Conservation (phyloP, 2,797 vertebrate genomes). For the Aldrovandia affinis region DNA sequence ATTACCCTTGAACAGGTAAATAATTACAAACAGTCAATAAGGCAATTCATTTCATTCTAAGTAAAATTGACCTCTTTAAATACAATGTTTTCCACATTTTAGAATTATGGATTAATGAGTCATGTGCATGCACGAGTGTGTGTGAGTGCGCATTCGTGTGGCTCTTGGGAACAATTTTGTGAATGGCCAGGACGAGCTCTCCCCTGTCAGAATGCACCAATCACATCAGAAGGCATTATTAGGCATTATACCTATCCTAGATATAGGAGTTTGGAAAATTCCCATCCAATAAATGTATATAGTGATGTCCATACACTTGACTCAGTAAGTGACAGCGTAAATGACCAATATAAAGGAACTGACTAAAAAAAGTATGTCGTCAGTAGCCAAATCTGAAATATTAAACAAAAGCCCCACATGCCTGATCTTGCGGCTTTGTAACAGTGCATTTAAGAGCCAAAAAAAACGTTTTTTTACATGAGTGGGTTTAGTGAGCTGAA, state of each 20-base stretch:
- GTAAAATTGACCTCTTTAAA: background rate
- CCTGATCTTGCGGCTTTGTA: too few relatives aligned
- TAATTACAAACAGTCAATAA: background rate
- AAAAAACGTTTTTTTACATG: background rate
- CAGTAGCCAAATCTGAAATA: too few relatives aligned
- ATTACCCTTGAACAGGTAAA: background rate
- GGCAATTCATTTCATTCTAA: background rate
- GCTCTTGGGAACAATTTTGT: background rate
- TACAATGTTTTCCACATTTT: background rate
- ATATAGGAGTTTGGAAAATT: too few relatives aligned
- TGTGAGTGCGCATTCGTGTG: background rate
- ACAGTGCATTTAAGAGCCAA: too few relatives aligned
- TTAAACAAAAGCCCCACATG: too few relatives aligned
- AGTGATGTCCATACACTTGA: too few relatives aligned
- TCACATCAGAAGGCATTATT: background rate
- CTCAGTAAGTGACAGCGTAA: too few relatives aligned
- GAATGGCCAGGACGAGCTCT: background rate
- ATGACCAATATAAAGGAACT: too few relatives aligned
- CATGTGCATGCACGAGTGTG: background rate
- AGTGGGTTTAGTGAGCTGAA: background rate
- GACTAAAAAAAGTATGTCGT: too few relatives aligned
- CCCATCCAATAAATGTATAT: too few relatives aligned
- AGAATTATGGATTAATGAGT: background rate
- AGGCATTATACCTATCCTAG: too few relatives aligned
- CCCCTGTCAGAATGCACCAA: background rate